These are phyloP conservation scores for Piaya cayana DNA, from an alignment of 2,113 vertebrate species.

Conservation along the genomic window DNA sequence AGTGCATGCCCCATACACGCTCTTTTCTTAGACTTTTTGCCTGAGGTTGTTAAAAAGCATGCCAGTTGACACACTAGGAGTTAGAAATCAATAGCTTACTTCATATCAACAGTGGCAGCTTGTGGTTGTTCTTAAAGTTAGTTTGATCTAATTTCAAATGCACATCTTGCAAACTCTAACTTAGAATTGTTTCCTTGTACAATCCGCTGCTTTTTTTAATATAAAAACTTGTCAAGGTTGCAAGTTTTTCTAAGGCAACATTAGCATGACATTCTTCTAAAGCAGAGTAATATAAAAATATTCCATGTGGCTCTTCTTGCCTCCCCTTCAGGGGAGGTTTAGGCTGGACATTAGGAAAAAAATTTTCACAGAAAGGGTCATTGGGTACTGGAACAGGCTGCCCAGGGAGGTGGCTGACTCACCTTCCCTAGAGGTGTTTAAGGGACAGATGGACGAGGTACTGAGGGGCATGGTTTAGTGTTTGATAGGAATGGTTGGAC, in stretches of 20 bases:
- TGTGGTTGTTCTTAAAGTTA: background rate
- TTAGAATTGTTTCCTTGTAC: background rate
- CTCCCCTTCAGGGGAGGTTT: too few relatives aligned
- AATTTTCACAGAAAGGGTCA: too few relatives aligned
- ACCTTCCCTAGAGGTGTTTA: too few relatives aligned
- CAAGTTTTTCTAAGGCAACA: background rate
- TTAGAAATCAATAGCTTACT: background rate
- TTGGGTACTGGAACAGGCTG: too few relatives aligned
- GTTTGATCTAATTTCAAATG: background rate
- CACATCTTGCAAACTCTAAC: background rate
- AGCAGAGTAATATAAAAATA: background rate
- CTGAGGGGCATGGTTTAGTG: too few relatives aligned
- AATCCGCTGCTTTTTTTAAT: background rate
- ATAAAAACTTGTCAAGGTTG: background rate
- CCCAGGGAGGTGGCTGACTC: too few relatives aligned
- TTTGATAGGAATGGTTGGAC: too few relatives aligned
- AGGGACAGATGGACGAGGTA: too few relatives aligned
- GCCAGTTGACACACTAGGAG: background rate
- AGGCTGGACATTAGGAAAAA: too few relatives aligned
- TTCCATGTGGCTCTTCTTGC: background rate
- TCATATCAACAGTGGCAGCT: background rate
- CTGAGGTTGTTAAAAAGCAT: background rate
- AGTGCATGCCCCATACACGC: background rate
- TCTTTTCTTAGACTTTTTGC: background rate
- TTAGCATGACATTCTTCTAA: background rate